Base-by-base conservation (phyloP, 2,797 vertebrate genomes). In the Sebastes cheni region DNA sequence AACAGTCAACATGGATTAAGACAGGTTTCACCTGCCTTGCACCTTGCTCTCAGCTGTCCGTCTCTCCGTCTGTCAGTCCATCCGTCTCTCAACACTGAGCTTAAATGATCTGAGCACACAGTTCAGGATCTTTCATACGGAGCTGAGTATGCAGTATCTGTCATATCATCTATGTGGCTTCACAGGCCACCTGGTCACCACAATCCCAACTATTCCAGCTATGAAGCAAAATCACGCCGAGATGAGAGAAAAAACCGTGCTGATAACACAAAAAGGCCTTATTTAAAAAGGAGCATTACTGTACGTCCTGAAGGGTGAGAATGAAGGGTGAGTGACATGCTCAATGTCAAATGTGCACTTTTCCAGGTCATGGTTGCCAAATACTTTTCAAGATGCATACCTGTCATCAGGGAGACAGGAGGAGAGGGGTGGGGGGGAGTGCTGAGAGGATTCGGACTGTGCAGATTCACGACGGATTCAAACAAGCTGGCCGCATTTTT, bases 191-290 rank as follows among this genome's bases (percentile, higher is more conserved):
- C 90, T 89, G 90, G 82, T 86, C 85, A 77, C 89, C 86, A 76
- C 83, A 78, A 92, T 93, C 84, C 85, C 84, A 95, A 82, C 84
- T 89, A 91, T 92, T 90, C 91, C 88, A 88, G 89, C 84, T 89
- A 92, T 90, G 89, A 66, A 27, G 77, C 58, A 67, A 79, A 75
- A 75, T 77, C 83, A 46, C 4, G 69, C 25, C 0, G 76, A 84
- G 86, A 86, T 86, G 85, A 87, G 80, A 86, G 76, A 71, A 81
- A 69, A 77, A 84, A 65, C 70, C 32, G 58, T 2, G 3, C 61
- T 1, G 79, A 83, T 77, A 85, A 86, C 61, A 77, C 72, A 65
- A 84, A 83, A 85, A 52, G 76, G 30, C 67, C 62, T 85, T 62
- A 71, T 88, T 87, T 85, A 74, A 79, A 67, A 46, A 68, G 77